Evolutionary conservation across 2,113 vertebrate genomes (phyloP).

Genomic region (Epinephelus fuscoguttatus): DNA sequence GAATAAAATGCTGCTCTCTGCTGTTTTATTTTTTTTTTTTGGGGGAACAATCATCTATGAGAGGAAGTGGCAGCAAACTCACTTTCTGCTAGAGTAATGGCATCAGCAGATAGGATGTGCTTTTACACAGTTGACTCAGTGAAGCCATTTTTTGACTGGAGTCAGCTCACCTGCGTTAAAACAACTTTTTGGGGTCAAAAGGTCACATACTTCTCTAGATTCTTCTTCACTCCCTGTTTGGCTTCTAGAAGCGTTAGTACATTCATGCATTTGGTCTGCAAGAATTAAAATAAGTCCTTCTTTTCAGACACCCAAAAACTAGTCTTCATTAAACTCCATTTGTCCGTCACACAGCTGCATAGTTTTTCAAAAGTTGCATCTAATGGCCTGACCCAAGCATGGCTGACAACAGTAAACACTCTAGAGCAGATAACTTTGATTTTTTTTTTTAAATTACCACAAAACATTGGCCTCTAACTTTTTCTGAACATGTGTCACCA

Average conservation of each 20-base stretch:
- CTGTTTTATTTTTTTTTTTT: not conserved
- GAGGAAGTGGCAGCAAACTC: not conserved
- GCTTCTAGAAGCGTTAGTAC: not conserved
- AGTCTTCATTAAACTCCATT: no score
- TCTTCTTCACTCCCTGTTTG: not conserved
- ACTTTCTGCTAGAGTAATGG: not conserved
- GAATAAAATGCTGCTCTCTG: slow-evolving; percentile 10
- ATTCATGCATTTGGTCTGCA: no score
- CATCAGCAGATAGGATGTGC: slow-evolving; percentile 1
- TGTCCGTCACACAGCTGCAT: no score
- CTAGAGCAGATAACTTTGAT: no score
- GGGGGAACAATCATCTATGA: not conserved
- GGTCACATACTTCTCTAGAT: not conserved
- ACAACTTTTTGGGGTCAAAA: not conserved
- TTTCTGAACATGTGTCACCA: not conserved
- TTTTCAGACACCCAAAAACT: no score
- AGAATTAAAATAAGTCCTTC: no score
- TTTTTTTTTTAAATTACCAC: no score
- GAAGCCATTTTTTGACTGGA: not conserved
- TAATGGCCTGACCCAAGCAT: no score
- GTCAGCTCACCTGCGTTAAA: not conserved
- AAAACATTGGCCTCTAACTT: not conserved
- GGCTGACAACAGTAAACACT: no score
- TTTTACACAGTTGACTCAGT: not conserved
- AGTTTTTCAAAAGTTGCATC: no score